These are phyloP conservation scores for Alectura lathami DNA, from an alignment of 2,113 vertebrate species.

Conservation along the genomic window DNA sequence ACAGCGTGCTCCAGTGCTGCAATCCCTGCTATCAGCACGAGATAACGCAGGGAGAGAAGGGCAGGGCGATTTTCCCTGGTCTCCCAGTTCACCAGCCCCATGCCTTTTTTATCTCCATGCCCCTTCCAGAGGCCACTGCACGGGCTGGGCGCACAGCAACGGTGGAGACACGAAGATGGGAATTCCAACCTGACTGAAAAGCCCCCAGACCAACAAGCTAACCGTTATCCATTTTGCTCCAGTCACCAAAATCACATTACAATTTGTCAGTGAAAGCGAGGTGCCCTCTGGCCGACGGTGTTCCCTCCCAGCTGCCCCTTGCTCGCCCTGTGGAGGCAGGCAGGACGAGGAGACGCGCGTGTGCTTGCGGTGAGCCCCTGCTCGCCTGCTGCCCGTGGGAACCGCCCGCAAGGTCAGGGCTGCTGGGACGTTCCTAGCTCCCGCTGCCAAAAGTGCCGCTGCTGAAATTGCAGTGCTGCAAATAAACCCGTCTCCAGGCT, in stretches of 20 bases:
- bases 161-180: neutral
- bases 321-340: neutral
- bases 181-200: slow-evolving; percentile 23
- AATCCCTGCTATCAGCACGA: neutral
- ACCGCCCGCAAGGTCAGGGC: neutral
- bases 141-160: neutral
- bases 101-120: neutral
- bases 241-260: too few relatives aligned
- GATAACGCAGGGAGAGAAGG: neutral
- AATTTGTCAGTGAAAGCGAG: too few relatives aligned
- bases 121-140: slow-evolving; percentile 44
- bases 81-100: neutral
- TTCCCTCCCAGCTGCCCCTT: neutral
- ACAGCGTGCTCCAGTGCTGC: fast-evolving
- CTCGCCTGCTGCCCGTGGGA: neutral
- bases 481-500: slow-evolving; percentile 46
- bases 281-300: too few relatives aligned
- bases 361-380: fast-evolving
- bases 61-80: neutral
- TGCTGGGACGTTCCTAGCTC: slow-evolving; percentile 25
- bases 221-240: too few relatives aligned
- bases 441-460: slow-evolving; percentile 35
- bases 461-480: slow-evolving; percentile 26
- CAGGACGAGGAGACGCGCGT: neutral
- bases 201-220: slow-evolving; percentile 19